A percentile compares a stretch with the other conserved stretches of the same genome.
phyloP scores from a whole-genome alignment of 2,797 vertebrate species.

The Diceros bicornis region DNA sequence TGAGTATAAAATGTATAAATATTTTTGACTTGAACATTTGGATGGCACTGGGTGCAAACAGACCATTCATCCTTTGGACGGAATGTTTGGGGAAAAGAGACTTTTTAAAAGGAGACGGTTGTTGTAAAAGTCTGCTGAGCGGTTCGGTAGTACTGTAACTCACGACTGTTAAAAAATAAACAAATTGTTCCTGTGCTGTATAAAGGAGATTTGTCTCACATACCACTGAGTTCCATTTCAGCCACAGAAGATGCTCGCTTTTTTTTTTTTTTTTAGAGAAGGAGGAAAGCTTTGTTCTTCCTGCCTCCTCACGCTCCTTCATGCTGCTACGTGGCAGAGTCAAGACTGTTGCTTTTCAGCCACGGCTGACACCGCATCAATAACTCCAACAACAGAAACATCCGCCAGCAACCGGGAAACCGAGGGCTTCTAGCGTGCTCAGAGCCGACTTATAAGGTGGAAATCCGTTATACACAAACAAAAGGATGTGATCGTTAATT shows the following conservation, averaged over 20 bases:
- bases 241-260: conserved; percentile 80
- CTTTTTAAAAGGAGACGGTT: conserved; percentile 82
- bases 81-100: conserved; percentile 86
- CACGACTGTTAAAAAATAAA: conserved; percentile 88
- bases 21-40: conserved; percentile 91
- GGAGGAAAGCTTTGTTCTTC: conserved; percentile 75
- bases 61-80: conserved; percentile 86
- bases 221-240: conserved; percentile 85
- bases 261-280: conserved; percentile 21
- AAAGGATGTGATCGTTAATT: conserved; percentile 87
- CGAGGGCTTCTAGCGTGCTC: conserved; percentile 79
- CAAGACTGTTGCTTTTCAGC: conserved; percentile 89
- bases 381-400: conserved; percentile 70
- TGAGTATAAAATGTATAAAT: conserved; percentile 87
- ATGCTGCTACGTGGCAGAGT: conserved; percentile 88
- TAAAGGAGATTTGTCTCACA: conserved; percentile 80
- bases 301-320: background rate
- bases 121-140: conserved; percentile 83
- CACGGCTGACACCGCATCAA: conserved; percentile 86
- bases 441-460: conserved; percentile 81
- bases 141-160: conserved; percentile 88
- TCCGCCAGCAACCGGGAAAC: conserved; percentile 57
- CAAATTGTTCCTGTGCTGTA: conserved; percentile 78
- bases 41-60: conserved; percentile 87
- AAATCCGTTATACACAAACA: conserved; percentile 74